Evolutionary conservation across 2,888 invertebrate species (phyloP).

Genomic region (Taphrorychus bicolor): DNA sequence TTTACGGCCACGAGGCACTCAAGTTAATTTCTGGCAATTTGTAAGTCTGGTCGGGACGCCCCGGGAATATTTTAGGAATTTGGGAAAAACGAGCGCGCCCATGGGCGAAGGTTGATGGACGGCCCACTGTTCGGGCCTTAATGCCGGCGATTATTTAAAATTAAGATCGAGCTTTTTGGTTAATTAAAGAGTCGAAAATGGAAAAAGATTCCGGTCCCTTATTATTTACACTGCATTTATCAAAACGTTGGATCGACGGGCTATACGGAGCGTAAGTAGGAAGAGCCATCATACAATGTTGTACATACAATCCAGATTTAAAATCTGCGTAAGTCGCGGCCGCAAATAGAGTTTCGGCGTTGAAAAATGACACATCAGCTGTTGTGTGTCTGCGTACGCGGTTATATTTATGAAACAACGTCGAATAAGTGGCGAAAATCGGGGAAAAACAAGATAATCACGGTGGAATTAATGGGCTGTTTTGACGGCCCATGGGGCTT

Average conservation of each 20-base stretch:
- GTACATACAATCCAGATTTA: constrained; percentile 18
- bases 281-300: neutral
- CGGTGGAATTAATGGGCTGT: constrained; percentile 50
- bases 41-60: constrained; percentile 17
- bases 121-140: neutral
- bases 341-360: constrained; percentile 44
- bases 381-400: constrained; percentile 40
- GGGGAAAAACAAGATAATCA: constrained; percentile 48
- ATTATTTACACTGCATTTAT: neutral
- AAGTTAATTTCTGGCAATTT: constrained; percentile 15
- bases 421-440: constrained; percentile 49
- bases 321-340: constrained; percentile 40
- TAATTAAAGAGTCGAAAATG: neutral
- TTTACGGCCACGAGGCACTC: neutral
- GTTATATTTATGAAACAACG: constrained; percentile 47
- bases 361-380: constrained; percentile 55
- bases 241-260: neutral
- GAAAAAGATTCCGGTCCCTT: neutral
- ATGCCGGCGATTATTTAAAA: neutral
- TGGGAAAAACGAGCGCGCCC: neutral
- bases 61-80: neutral
- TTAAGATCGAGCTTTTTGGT: neutral
- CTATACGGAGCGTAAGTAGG: neutral
- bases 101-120: neutral
- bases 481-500: constrained; percentile 45